A percentile compares a stretch with the other conserved stretches of the same genome.
Evolutionary conservation across 2,888 invertebrate genomes (phyloP).

Genomic region (Aquatica leii): DNA sequence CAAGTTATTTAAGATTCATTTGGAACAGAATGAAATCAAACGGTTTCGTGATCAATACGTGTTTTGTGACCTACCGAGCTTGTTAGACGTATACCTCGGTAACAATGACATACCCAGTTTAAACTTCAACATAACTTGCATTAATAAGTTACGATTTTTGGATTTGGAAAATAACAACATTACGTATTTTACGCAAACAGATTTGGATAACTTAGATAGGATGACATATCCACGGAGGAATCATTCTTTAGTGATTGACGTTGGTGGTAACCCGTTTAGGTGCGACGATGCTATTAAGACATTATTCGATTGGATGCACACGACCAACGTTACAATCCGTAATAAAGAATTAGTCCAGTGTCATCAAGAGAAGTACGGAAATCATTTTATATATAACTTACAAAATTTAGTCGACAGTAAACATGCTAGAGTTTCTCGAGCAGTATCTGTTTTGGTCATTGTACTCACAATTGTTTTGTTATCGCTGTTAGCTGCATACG

Average conservation of each 20-base stretch:
- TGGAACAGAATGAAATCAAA: conserved; percentile 79
- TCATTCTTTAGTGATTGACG: conserved; percentile 66
- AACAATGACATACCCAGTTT: conserved; percentile 69
- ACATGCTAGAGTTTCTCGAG: conserved; percentile 55
- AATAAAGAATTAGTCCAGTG: conserved; percentile 67
- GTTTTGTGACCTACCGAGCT: conserved; percentile 73
- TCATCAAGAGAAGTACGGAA: conserved; percentile 51
- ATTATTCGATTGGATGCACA: conserved; percentile 70
- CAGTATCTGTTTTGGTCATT: conserved; percentile 62
- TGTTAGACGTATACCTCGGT: conserved; percentile 75
- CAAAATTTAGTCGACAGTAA: conserved; percentile 53
- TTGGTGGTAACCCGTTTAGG: conserved; percentile 73
- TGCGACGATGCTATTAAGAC: conserved; percentile 71
- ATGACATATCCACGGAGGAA: conserved; percentile 62
- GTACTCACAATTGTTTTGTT: conserved; percentile 66
- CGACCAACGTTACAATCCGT: conserved; percentile 68
- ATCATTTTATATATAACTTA: conserved; percentile 51
- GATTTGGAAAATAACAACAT: conserved; percentile 76
- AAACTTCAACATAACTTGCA: conserved; percentile 72
- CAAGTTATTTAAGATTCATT: conserved; percentile 72
- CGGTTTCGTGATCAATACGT: conserved; percentile 70
- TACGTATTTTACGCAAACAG: conserved; percentile 64
- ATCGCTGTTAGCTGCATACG: conserved; percentile 65
- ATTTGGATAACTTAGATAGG: conserved; percentile 66
- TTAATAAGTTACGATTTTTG: conserved; percentile 71